Conservation (phyloP, 2,797 vertebrate genomes). For the Percopsis omiscomaycus region DNA sequence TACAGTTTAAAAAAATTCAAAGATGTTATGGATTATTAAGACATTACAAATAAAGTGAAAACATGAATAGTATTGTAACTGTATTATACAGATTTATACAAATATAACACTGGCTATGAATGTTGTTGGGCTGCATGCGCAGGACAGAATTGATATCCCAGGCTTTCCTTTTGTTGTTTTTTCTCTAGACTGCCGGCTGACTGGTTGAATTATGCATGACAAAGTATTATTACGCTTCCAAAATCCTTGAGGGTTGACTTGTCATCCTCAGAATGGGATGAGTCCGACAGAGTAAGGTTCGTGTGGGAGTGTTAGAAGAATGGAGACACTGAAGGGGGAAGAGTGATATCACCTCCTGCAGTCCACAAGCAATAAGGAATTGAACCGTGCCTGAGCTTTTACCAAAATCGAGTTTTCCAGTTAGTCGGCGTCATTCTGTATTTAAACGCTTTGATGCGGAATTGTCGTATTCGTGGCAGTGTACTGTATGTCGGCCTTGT, state of each 20-base stretch:
- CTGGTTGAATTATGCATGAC: constrained; percentile 66
- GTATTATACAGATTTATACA: constrained; percentile 7
- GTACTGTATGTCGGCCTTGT: too few relatives aligned
- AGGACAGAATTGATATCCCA: constrained; percentile 25
- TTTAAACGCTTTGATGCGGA: neutral
- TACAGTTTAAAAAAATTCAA: too few relatives aligned
- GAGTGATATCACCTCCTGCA: neutral
- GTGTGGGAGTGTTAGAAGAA: constrained; percentile 5
- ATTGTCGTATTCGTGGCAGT: neutral
- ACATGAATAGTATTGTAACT: constrained; percentile 6
- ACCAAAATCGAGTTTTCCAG: neutral
- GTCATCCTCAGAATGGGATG: constrained; percentile 44
- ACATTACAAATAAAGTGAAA: too few relatives aligned
- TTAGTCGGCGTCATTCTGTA: neutral
- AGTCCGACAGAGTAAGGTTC: constrained; percentile 13
- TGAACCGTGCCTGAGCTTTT: neutral
- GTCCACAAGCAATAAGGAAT: neutral
- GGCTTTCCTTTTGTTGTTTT: constrained; percentile 42
- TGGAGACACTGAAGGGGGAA: constrained; percentile 13
- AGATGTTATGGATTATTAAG: too few relatives aligned
- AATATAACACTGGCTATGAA: constrained; percentile 4
- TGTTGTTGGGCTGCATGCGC: constrained; percentile 22
- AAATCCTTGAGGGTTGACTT: constrained; percentile 40
- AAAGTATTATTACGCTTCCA: constrained; percentile 43
- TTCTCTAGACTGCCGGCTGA: constrained; percentile 55